Conservation (phyloP, 1,140 invertebrate species). For the Lucilia cuprina region DNA sequence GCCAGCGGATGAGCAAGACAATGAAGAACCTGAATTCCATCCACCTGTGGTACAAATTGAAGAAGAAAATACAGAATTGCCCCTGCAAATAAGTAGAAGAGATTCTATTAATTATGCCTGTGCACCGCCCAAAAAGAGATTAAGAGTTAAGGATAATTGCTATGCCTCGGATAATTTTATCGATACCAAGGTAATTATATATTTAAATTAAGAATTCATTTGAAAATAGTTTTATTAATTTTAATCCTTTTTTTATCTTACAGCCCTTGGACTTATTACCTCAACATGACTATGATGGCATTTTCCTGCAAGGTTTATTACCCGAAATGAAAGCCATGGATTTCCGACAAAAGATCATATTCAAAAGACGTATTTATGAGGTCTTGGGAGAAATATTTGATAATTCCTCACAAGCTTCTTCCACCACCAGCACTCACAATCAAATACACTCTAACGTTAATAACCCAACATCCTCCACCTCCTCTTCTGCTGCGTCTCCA, state of each 20-base stretch:
- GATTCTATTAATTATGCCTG: conserved; percentile 29
- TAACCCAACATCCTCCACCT: too few relatives aligned
- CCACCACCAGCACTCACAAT: neutral
- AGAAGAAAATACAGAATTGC: neutral
- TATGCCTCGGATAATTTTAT: conserved; percentile 1
- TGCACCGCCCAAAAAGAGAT: conserved; percentile 42
- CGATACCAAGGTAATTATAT: neutral
- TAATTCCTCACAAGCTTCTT: neutral
- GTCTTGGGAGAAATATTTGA: conserved; percentile 51
- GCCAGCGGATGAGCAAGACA: neutral
- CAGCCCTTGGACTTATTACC: conserved; percentile 30
- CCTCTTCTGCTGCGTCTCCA: neutral
- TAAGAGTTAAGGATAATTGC: neutral
- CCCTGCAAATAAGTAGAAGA: neutral
- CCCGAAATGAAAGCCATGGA: conserved; percentile 56
- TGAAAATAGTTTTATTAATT: neutral
- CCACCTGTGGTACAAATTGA: neutral
- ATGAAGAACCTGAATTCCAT: neutral
- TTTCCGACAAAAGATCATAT: conserved; percentile 53
- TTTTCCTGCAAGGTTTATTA: conserved; percentile 51
- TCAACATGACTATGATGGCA: conserved; percentile 49
- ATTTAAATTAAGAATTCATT: neutral
- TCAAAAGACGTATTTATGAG: conserved; percentile 55
- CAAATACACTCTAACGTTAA: neutral
- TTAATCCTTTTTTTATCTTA: neutral